These are phyloP conservation scores for Smittia aterrima DNA, from an alignment of 2,888 invertebrate species.

Conservation along the genomic window DNA sequence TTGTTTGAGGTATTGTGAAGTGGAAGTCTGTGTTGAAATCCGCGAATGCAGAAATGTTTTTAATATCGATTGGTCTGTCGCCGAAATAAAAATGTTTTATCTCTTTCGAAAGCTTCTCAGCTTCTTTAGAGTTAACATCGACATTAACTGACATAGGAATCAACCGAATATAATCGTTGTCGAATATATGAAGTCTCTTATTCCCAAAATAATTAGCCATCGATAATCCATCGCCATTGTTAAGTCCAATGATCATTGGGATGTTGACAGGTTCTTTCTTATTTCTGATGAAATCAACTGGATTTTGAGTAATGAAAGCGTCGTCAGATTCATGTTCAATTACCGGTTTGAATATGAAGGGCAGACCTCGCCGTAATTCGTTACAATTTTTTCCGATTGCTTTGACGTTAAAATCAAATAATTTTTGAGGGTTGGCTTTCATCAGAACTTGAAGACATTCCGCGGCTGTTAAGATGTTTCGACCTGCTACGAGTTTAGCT, in stretches of 20 bases:
- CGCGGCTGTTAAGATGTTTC: slow-evolving; percentile 42
- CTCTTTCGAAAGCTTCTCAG: slow-evolving; percentile 44
- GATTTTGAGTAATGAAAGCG: slow-evolving; percentile 46
- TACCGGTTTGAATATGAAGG: slow-evolving; percentile 49
- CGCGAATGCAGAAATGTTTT: slow-evolving; percentile 53
- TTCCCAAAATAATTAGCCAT: slow-evolving; percentile 46
- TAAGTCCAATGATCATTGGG: slow-evolving; percentile 58
- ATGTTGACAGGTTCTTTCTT: slow-evolving; percentile 54
- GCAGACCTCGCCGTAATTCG: slow-evolving; percentile 49
- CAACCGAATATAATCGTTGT: slow-evolving; percentile 48
- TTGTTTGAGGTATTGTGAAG: slow-evolving; percentile 48
- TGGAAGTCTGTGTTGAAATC: slow-evolving; percentile 57
- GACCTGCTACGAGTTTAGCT: slow-evolving; percentile 46
- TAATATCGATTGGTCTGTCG: slow-evolving; percentile 49
- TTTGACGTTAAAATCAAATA: slow-evolving; percentile 45
- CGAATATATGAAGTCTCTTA: slow-evolving; percentile 46
- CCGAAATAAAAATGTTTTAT: slow-evolving; percentile 55
- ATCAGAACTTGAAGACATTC: slow-evolving; percentile 43
- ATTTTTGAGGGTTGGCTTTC: slow-evolving; percentile 44
- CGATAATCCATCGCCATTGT: slow-evolving; percentile 58
- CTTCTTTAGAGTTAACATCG: slow-evolving; percentile 46
- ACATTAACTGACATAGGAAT: slow-evolving; percentile 47
- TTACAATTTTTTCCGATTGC: slow-evolving; percentile 46
- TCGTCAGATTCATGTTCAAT: slow-evolving; percentile 47
- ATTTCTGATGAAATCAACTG: slow-evolving; percentile 55